Evolutionary conservation across 2,888 invertebrate species (phyloP), one percentile per base, ranked within the genome.

Genomic region (Euzetes globulus): DNA sequence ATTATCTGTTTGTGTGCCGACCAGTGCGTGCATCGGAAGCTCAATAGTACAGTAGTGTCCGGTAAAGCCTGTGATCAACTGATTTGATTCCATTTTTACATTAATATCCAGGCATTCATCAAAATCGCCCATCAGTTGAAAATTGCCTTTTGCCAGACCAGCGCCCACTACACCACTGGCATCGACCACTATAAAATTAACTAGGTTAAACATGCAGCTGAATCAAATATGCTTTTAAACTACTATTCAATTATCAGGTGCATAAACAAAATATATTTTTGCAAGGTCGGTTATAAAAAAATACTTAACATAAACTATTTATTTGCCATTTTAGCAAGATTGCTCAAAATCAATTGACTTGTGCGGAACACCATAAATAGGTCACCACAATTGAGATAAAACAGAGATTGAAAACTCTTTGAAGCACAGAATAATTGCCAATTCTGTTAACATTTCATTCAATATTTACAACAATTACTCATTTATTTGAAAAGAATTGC

Each of bases 41-140:
- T 47, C 27, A 11, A 70, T 13, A 7, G 47, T 22, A 47, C 70
- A 70, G 13, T 70, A 70, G 17, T 70, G 70, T 25, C 70, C 70
- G 15, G 13, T 22, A 47, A 70, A 25, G 17, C 27, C 47, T 15
- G 1, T 47, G 1, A 27, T 2, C 15, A 15, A 15, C 15, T 25
- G 47, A 5, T 47, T 22, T 17, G 13, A 11, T 7, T 37, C 58
- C 11, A 55, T 41, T 17, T n/a, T 41, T 6, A 55, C 58, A 19
- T 13, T 27, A 4, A 74, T 25, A 6, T 71, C 47, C 1, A 74
- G 27, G 45, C 74, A 74, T 33, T 74, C 71, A 37, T 74, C 74
- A 52, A 71, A 74, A 19, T 55, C 50, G 50, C 74, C 74, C 55
- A 74, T 47, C 55, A 71, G 60, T 60, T 74, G 74, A 55, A 55